Percentiles rank a stretch among this genome's conserved stretches.
These are phyloP conservation scores for Hydrozoanthus gracilis DNA, from an alignment of 92 coral and sea anemone species.

Conservation along the genomic window DNA sequence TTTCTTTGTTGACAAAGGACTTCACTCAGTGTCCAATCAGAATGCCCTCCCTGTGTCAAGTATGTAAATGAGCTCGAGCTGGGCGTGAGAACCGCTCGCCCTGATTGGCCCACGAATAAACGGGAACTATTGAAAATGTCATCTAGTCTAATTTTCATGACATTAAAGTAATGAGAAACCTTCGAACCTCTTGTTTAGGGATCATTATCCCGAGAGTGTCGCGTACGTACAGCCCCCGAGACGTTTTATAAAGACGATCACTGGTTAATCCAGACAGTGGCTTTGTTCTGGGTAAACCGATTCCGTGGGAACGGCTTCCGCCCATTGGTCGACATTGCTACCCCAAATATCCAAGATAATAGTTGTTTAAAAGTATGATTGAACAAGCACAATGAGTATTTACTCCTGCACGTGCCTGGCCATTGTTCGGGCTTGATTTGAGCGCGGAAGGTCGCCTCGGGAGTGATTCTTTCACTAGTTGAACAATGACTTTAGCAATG, in stretches of 20 bases:
- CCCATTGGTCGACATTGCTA: slow-evolving; percentile 61
- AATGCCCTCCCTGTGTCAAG: slow-evolving; percentile 33
- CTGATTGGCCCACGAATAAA: slow-evolving; percentile 64
- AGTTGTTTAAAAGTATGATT: slow-evolving; percentile 66
- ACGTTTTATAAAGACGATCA: slow-evolving; percentile 59
- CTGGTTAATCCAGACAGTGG: slow-evolving; percentile 65
- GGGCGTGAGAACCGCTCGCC: slow-evolving; percentile 67
- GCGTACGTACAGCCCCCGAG: slow-evolving; percentile 48
- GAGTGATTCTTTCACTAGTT: slow-evolving; percentile 52
- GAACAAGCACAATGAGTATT: slow-evolving; percentile 67
- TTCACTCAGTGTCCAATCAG: slow-evolving; percentile 62
- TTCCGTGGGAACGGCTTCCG: slow-evolving; percentile 86
- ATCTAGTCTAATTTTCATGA: slow-evolving; percentile 29
- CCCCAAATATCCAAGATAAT: slow-evolving; percentile 63
- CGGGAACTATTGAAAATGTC: slow-evolving; percentile 5
- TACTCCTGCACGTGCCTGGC: slow-evolving; percentile 76
- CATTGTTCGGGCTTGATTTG: slow-evolving; percentile 69
- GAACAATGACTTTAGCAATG: slow-evolving; percentile 70
- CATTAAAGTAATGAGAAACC: slow-evolving; percentile 34
- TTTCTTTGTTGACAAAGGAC: slow-evolving; percentile 43
- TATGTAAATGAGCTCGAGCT: slow-evolving; percentile 48
- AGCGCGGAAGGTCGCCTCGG: slow-evolving; percentile 46
- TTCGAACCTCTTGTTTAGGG: slow-evolving; percentile 54
- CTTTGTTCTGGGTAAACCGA: slow-evolving; percentile 62
- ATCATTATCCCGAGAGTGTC: slow-evolving; percentile 45